These are phyloP conservation scores for Hydra vulgaris DNA, from an alignment of 30 jellyfish, hydroid and myxozoan species.

Conservation along the genomic window DNA sequence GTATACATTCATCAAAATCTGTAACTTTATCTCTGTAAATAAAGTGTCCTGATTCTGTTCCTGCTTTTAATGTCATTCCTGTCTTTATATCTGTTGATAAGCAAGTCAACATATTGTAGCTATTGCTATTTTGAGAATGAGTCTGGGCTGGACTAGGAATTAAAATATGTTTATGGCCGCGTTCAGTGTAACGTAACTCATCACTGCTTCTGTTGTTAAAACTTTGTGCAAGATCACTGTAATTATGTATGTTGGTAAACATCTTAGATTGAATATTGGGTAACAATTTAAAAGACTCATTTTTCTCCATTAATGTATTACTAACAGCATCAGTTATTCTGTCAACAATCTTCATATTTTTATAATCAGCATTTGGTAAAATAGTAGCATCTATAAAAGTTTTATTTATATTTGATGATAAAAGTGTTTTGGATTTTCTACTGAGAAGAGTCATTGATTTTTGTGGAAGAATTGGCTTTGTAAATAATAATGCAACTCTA, in stretches of 20 bases:
- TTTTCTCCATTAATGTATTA: constrained; percentile 7
- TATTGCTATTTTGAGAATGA: not conserved
- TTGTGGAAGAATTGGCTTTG: not conserved
- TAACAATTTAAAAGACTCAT: not conserved
- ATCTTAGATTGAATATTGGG: constrained; percentile 6
- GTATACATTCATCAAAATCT: constrained; percentile 42
- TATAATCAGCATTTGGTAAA: not conserved
- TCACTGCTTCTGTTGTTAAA: not conserved
- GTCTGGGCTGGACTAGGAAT: not conserved
- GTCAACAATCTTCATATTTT: constrained; percentile 5
- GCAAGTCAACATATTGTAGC: constrained; percentile 48
- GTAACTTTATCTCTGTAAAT: constrained; percentile 34
- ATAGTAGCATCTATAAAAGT: not conserved
- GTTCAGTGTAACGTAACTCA: not conserved
- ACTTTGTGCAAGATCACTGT: not conserved
- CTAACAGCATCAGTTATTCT: constrained; percentile 8
- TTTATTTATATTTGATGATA: not conserved
- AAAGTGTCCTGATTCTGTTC: constrained; percentile 77
- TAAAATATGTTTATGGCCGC: not conserved
- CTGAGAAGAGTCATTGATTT: not conserved
- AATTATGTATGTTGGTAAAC: not conserved
- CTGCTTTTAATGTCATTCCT: constrained; percentile 76
- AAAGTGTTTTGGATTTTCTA: not conserved
- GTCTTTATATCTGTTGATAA: constrained; percentile 27
- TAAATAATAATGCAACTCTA: not conserved